These are phyloP conservation scores for Sebastiscus tertius DNA, from an alignment of 2,797 vertebrate genomes.

Conservation along the genomic window DNA sequence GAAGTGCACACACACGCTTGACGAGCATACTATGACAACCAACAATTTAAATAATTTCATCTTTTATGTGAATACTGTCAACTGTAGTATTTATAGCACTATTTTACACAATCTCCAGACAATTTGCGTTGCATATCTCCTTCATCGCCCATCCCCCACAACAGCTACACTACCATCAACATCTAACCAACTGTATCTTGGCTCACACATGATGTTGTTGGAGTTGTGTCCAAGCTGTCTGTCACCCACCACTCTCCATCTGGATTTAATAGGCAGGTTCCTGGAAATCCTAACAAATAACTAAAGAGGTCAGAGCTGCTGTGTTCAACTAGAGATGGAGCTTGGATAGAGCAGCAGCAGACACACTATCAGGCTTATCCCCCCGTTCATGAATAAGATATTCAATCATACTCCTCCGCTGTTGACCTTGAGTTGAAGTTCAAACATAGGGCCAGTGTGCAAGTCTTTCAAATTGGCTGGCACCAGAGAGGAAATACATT, in stretches of 20 bases:
- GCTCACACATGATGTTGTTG: slow-evolving; percentile 33
- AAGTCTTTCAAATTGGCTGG: slow-evolving; percentile 28
- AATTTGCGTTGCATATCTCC: slow-evolving; percentile 17
- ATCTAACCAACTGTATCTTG: slow-evolving; percentile 12
- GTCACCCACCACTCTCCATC: slow-evolving; percentile 56
- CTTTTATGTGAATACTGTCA: background rate
- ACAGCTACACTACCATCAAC: slow-evolving; percentile 4
- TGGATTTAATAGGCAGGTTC: slow-evolving; percentile 54
- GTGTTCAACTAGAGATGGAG: slow-evolving; percentile 25
- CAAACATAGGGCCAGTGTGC: background rate
- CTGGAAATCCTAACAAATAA: slow-evolving; percentile 43
- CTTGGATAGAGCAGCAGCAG: slow-evolving; percentile 26
- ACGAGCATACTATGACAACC: background rate
- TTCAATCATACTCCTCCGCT: slow-evolving; percentile 35
- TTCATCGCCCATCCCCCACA: slow-evolving; percentile 36
- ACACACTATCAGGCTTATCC: slow-evolving; percentile 23
- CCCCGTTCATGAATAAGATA: slow-evolving; percentile 40
- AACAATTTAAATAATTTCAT: background rate
- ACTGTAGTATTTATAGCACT: background rate
- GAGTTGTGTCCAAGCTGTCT: slow-evolving; percentile 54
- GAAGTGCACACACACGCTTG: background rate
- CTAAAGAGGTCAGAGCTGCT: slow-evolving; percentile 28
- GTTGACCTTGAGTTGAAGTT: slow-evolving; percentile 50
- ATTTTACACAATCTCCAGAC: background rate
- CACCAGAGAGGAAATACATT: background rate